Base-by-base conservation (phyloP, 23 tunicate genomes). In the Trididemnum miniatum region DNA sequence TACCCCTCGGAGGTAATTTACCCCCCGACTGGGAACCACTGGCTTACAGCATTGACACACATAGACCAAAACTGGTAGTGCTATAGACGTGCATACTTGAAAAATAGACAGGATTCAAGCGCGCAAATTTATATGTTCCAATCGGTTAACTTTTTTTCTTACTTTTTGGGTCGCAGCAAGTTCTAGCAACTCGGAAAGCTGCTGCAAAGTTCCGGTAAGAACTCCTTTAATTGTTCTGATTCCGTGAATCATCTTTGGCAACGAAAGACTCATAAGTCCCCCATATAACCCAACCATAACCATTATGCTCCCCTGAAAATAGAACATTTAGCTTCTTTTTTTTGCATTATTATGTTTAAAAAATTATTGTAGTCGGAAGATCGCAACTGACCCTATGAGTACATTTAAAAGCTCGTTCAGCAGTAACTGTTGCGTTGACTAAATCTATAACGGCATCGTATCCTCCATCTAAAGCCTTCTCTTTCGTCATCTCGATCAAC, bases 401-500 rank as follows among this genome's bases (percentile, higher is more conserved):
- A 20, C 71, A 77, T 36, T 54, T 59, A 65, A 82, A 82, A 1
- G 71, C 83, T 76, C 83, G 76, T 82, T 82, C 78, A 50, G 82
- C 65, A 1, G 92, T 82, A 54, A 34, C 59, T 4, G 82, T 31
- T 7, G 84, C 66, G 34, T 72, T 72, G 35, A 88, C 92, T 28
- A 88, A 2, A 34, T 88, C 92, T 49, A 88, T 82, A 28, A 88
- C 82, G 4, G 86, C 87, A 38, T 82, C 92, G 59, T 27, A 88
- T 32, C 50, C 83, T 31, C 83, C 83, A 63, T 82, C 87, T 2
- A 73, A 25, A 1, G 92, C 40, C 31, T 44, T 51, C 1, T 57
- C 71, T 59, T 79, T 86, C 31, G 85, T 82, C 29, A 40, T 22
- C 22, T 69, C 72, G 32, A 65, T 67, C 50, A 79, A 9, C 2